Conservation (phyloP, 2,113 vertebrate species). For the Pachyramphus minor region DNA sequence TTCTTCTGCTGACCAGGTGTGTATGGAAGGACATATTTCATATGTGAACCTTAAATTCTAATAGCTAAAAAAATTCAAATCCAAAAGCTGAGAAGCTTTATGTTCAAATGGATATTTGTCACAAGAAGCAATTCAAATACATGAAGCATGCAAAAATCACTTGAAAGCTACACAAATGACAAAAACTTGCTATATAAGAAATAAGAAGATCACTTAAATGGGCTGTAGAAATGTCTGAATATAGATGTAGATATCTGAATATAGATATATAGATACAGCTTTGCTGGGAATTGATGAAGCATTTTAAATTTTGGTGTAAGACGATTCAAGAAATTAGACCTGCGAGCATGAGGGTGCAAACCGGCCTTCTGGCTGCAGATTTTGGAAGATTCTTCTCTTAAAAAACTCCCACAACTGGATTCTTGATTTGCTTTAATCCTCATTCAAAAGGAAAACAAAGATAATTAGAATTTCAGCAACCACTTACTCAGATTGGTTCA, state of each 20-base stretch:
- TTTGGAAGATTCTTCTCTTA: neutral
- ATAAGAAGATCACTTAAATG: neutral
- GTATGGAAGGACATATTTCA: neutral
- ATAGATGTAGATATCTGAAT: too few relatives aligned
- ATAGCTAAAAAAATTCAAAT: neutral
- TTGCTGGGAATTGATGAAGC: neutral
- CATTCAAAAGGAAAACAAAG: neutral
- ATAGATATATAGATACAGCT: too few relatives aligned
- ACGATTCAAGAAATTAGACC: neutral
- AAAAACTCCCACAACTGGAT: neutral
- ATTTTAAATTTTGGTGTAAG: neutral
- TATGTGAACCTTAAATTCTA: neutral
- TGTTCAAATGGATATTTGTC: neutral
- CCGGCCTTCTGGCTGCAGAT: neutral
- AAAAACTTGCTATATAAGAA: neutral
- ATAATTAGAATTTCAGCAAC: neutral
- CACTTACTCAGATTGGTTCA: neutral
- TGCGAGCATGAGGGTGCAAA: neutral
- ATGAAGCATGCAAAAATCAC: neutral
- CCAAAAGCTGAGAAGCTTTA: neutral
- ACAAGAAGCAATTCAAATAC: neutral
- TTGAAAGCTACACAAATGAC: neutral
- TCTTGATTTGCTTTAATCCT: neutral
- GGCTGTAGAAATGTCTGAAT: neutral
- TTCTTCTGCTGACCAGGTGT: neutral